Conservation (phyloP, 1,140 invertebrate genomes). For the Euura lappo region DNA sequence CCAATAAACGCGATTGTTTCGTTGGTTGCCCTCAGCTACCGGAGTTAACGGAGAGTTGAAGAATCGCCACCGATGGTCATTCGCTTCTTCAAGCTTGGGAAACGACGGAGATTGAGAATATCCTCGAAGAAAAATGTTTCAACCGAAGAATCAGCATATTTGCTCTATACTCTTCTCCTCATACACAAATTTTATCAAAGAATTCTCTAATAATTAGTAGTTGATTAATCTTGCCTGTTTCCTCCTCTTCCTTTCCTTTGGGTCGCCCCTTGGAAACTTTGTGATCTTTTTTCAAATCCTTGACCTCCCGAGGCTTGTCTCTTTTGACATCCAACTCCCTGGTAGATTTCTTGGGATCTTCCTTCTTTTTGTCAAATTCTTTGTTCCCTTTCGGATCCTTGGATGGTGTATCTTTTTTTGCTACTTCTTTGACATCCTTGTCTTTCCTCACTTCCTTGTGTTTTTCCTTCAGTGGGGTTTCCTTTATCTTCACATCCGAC, state of each 20-base stretch:
- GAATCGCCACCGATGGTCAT: not conserved
- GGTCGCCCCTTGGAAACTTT: constrained; percentile 52
- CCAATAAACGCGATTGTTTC: no score
- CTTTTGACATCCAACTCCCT: constrained; percentile 55
- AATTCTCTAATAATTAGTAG: no score
- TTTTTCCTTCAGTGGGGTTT: constrained; percentile 49
- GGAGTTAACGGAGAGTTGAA: no score
- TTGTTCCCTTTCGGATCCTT: constrained; percentile 59
- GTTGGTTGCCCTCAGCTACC: no score
- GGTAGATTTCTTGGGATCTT: constrained; percentile 51
- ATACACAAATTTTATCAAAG: no score
- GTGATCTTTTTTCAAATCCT: constrained; percentile 54
- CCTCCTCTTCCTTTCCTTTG: constrained; percentile 59
- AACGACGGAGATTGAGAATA: not conserved
- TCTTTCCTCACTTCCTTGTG: constrained; percentile 60
- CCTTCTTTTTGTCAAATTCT: constrained; percentile 59
- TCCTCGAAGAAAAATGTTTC: not conserved
- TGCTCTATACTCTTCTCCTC: no score
- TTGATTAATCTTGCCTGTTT: constrained; percentile 26
- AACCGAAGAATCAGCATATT: not conserved
- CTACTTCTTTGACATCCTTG: constrained; percentile 55
- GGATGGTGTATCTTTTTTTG: constrained; percentile 55
- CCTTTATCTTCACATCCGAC: constrained; percentile 52
- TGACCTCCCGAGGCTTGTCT: constrained; percentile 53
- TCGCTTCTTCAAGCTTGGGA: not conserved